Conservation (phyloP, 2,797 vertebrate genomes). For the Myoxocephalus aenaeus region DNA sequence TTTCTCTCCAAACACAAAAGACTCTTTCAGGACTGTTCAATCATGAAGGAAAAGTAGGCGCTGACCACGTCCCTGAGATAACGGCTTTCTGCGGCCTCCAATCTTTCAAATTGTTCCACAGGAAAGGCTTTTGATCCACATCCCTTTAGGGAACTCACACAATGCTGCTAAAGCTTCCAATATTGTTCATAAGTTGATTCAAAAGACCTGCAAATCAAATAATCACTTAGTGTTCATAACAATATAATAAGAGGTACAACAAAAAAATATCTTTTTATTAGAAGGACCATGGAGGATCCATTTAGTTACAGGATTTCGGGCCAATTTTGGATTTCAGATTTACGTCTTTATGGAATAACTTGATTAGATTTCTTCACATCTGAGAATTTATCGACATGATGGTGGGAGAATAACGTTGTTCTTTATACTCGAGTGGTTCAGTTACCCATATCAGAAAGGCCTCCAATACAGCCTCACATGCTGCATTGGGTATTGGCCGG, state of each 20-base stretch:
- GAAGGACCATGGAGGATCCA: neutral
- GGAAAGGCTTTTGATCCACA: neutral
- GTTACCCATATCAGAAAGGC: too few species aligned
- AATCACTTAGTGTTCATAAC: neutral
- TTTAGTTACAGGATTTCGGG: neutral
- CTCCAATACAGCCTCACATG: too few species aligned
- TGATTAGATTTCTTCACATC: neutral
- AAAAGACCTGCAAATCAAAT: neutral
- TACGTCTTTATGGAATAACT: neutral
- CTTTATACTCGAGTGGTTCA: too few species aligned
- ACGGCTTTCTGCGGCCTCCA: neutral
- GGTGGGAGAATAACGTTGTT: too few species aligned
- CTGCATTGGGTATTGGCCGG: too few species aligned
- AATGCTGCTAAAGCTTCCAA: neutral
- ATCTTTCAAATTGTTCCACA: neutral
- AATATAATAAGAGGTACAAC: neutral
- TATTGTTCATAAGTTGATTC: neutral
- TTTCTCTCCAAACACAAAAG: too few species aligned
- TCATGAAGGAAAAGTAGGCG: neutral
- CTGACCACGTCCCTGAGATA: neutral
- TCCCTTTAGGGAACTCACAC: conserved; percentile 5
- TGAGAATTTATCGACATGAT: neutral
- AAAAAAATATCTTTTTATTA: neutral
- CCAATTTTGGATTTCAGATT: neutral
- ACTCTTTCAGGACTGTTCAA: conserved; percentile 15